Base-by-base conservation (phyloP, 2,797 vertebrate genomes). In the Brachymystax lenok region DNA sequence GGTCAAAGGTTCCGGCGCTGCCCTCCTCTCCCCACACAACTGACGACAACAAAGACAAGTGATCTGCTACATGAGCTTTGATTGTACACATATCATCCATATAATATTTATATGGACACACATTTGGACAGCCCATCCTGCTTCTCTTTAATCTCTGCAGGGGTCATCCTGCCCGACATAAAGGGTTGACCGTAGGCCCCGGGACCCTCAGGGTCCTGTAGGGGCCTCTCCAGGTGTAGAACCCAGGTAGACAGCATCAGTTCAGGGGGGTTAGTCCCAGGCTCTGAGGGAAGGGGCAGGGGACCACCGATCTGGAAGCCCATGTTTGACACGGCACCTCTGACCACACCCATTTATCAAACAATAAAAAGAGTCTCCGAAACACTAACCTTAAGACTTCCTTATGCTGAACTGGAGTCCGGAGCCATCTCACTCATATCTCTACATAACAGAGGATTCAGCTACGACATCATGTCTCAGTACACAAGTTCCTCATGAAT, bases 21-120 rank as follows among this genome's bases (percentile, higher is more conserved):
- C n/a, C n/a, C n/a, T n/a, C n/a, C n/a, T n/a, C n/a, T n/a, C n/a
- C 93, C 84, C 1, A 94, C 85, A 82, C 95, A 96, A 74, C 96
- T 96, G 79, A 8, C 14, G 75, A 8, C 63, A 77, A 40, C 19
- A 75, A 68, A 73, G 70, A 83, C 80, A 33, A 33, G 33, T 33
- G 33, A 33, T 33, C 0, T 33, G 4, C 33, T 33, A 33, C 33
- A 33, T 33, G 5, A 33, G 4, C 33, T 33, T 33, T 4, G 4
- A 33, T 33, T 33, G 1, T 8, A n/a, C 8, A 63, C 8, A 63
- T 63, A n/a, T 7, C 8, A 24, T 63, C 21, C 51, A 52, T 63
- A 7, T 10, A 10, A 63, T 8, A 24, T 63, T 63, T n/a, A 8
- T 21, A 24, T 24, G 59, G 21, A 3, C 51, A 12, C 51, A 21